phyloP scores from a whole-genome alignment of 2,888 invertebrate species.

The Choristoneura rosaceana region DNA sequence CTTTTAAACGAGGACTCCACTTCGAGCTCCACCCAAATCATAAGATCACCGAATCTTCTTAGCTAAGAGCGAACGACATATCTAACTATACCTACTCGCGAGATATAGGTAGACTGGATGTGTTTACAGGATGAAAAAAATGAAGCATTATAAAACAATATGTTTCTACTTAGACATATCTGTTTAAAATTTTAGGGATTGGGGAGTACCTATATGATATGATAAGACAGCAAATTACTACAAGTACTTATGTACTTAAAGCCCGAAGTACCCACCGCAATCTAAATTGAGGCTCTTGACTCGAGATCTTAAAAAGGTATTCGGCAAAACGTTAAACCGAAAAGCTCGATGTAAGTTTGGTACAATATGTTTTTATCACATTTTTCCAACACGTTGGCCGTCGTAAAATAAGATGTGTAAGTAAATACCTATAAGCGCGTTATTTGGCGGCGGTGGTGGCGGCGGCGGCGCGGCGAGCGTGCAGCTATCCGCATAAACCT shows the following conservation, averaged over 20 bases:
- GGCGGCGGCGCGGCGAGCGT: constrained; percentile 72
- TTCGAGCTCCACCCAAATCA: constrained; percentile 37
- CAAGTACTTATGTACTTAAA: background rate
- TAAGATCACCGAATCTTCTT: constrained; percentile 30
- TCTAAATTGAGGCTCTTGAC: background rate
- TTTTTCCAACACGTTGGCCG: background rate
- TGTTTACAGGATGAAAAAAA: background rate
- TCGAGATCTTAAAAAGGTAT: background rate
- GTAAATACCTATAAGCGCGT: constrained; percentile 79
- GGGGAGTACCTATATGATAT: background rate
- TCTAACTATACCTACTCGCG: constrained; percentile 7
- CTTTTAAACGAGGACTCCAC: background rate
- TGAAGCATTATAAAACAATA: background rate
- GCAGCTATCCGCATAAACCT: constrained; percentile 74
- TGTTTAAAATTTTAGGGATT: background rate
- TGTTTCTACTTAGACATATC: background rate
- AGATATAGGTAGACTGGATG: constrained; percentile 8
- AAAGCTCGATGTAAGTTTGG: background rate
- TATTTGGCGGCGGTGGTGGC: constrained; percentile 74
- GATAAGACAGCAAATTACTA: background rate
- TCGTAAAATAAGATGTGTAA: background rate
- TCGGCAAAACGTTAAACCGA: background rate
- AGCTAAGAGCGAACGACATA: constrained; percentile 19
- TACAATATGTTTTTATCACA: background rate
- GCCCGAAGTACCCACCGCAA: background rate